Evolutionary conservation across 2,113 vertebrate species (phyloP).

Genomic region (Pteruthius melanotis): DNA sequence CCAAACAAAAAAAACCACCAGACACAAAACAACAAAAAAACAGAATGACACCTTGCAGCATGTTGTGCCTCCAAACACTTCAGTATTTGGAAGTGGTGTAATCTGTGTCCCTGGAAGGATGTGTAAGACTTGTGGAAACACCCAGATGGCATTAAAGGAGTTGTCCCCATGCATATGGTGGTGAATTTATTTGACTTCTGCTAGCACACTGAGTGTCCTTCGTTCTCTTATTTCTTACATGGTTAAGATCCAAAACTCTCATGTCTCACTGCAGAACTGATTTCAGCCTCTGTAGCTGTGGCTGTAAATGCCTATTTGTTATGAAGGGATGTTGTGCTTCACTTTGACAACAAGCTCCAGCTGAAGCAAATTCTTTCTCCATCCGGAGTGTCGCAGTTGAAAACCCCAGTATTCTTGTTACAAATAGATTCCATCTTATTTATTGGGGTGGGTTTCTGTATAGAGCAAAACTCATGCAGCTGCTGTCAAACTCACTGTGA

Average conservation of each 20-base stretch:
- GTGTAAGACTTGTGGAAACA: not conserved
- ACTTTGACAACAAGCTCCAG: not conserved
- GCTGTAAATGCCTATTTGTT: not conserved
- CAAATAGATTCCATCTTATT: not conserved
- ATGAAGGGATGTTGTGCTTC: not conserved
- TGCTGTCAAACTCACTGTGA: not conserved
- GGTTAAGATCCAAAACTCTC: not conserved
- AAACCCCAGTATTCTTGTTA: not conserved
- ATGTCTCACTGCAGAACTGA: not conserved
- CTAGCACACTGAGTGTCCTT: not conserved
- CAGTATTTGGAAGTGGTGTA: fast-evolving
- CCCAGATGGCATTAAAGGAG: not conserved
- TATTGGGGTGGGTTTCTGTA: not conserved
- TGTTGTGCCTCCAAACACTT: not conserved
- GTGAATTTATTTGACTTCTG: not conserved
- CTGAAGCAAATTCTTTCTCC: not conserved
- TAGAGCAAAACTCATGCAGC: not conserved
- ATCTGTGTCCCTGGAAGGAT: not conserved
- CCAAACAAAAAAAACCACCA: too few relatives aligned
- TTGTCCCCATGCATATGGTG: not conserved
- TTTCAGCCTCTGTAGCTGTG: not conserved
- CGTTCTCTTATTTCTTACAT: not conserved
- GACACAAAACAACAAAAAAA: not conserved
- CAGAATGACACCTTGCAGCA: not conserved
- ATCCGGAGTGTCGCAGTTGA: fast-evolving